Conservation (phyloP, 2,888 invertebrate species). For the Philaethria dido region DNA sequence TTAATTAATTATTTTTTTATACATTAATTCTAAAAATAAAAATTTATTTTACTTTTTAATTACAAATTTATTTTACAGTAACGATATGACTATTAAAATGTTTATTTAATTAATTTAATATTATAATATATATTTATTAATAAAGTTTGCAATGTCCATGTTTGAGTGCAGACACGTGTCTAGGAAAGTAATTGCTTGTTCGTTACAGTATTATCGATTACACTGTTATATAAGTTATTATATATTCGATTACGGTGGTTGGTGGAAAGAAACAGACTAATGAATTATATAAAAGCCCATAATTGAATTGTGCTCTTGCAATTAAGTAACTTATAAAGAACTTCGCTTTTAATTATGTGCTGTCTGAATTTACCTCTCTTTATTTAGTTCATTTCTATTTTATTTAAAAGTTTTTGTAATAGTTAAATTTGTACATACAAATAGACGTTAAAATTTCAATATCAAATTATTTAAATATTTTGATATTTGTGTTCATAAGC, state of each 20-base stretch:
- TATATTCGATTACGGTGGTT: conserved; percentile 30
- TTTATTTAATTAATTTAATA: not conserved
- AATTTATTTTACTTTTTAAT: no score
- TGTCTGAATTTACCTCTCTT: conserved; percentile 3
- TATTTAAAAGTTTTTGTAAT: not conserved
- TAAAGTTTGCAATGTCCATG: not conserved
- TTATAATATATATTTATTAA: not conserved
- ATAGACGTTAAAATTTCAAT: not conserved
- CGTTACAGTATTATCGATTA: not conserved
- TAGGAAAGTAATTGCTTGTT: conserved; percentile 5
- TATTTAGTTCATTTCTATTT: not conserved
- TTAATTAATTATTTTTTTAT: no score
- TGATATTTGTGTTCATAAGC: no score
- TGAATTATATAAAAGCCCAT: conserved; percentile 33
- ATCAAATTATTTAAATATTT: no score
- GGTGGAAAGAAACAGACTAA: conserved; percentile 15
- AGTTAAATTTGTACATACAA: not conserved
- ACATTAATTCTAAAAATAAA: no score
- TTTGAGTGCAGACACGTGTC: not conserved
- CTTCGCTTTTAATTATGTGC: conserved; percentile 11
- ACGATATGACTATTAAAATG: no score
- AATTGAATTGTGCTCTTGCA: conserved; percentile 27
- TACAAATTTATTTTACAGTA: no score
- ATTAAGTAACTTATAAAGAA: conserved; percentile 9
- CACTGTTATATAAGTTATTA: conserved; percentile 23